A percentile compares a stretch with the other conserved stretches of the same genome.
Conservation (phyloP, 2,113 vertebrate species). For the Plotosus lineatus region DNA sequence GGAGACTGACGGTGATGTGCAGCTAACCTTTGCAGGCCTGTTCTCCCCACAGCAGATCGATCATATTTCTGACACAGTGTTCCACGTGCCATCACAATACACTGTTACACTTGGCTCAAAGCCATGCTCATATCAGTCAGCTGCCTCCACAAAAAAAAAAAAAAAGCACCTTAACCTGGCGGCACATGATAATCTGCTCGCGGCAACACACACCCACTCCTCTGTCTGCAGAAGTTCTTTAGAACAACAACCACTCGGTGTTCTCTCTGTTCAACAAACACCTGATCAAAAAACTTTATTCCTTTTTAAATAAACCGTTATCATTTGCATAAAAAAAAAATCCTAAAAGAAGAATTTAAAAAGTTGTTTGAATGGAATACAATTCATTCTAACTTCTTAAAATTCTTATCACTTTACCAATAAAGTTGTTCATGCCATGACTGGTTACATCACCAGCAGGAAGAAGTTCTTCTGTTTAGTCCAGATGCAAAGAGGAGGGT, state of each 20-base stretch:
- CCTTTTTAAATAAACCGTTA: not conserved
- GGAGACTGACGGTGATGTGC: conserved; percentile 33
- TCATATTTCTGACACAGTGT: conserved; percentile 44
- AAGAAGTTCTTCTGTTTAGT: no score
- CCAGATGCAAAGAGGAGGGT: no score
- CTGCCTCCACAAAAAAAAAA: conserved; percentile 22
- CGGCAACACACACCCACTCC: conserved; percentile 16
- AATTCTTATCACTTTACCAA: not conserved
- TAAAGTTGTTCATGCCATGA: not conserved
- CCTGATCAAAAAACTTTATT: not conserved
- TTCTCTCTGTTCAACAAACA: not conserved
- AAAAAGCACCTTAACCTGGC: conserved; percentile 36
- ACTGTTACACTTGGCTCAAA: conserved; percentile 49
- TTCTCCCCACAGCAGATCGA: conserved; percentile 37
- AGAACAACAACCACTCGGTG: not conserved
- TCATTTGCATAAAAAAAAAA: not conserved
- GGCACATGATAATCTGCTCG: conserved; percentile 24
- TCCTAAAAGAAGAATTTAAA: not conserved
- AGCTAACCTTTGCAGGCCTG: conserved; percentile 27
- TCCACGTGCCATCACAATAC: conserved; percentile 46
- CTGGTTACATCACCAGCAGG: not conserved
- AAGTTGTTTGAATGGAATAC: not conserved
- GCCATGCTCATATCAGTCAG: conserved; percentile 43
- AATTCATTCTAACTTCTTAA: not conserved
- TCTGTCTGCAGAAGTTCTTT: conserved; percentile 15